These are phyloP conservation scores for Drosophila melanica DNA, from an alignment of 1,140 invertebrate genomes.

Conservation along the genomic window DNA sequence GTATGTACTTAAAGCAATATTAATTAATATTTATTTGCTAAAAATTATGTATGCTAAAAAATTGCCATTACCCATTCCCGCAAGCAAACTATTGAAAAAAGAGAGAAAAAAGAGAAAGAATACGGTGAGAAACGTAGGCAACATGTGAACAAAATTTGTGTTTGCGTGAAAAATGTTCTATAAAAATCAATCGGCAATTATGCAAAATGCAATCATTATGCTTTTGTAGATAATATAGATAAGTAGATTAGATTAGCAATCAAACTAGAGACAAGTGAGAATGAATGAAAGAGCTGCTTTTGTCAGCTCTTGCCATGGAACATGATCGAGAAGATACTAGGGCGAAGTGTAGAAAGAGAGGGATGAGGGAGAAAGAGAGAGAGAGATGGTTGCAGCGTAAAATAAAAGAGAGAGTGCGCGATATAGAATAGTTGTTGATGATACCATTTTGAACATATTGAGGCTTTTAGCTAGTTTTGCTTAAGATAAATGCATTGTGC, in stretches of 20 bases:
- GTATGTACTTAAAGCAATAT: conserved; percentile 18
- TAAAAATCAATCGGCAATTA: conserved; percentile 10
- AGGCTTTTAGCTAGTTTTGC: conserved; percentile 5
- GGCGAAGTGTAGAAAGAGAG: neutral
- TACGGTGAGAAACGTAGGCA: conserved; percentile 42
- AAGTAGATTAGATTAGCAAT: conserved; percentile 1
- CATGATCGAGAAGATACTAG: conserved; percentile 13
- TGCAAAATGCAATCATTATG: conserved; percentile 17
- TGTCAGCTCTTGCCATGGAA: conserved; percentile 3
- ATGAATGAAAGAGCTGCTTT: conserved; percentile 3
- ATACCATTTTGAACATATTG: conserved; percentile 29
- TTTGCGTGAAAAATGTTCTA: neutral
- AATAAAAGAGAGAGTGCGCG: conserved; percentile 10
- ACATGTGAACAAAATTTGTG: conserved; percentile 41
- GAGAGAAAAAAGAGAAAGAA: conserved; percentile 56
- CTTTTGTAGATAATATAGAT: neutral
- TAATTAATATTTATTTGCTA: neutral
- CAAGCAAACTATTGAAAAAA: conserved; percentile 71
- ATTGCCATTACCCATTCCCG: conserved; percentile 74
- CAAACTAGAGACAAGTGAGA: conserved; percentile 1
- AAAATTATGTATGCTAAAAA: conserved; percentile 38
- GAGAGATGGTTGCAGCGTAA: conserved; percentile 17
- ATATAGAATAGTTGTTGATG: conserved; percentile 8
- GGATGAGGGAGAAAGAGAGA: neutral
- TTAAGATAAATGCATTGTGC: conserved; percentile 17